Evolutionary conservation across 2,888 invertebrate genomes (phyloP), one percentile per base, ranked within the genome.

Genomic region (Acanthosoma haemorrhoidale): DNA sequence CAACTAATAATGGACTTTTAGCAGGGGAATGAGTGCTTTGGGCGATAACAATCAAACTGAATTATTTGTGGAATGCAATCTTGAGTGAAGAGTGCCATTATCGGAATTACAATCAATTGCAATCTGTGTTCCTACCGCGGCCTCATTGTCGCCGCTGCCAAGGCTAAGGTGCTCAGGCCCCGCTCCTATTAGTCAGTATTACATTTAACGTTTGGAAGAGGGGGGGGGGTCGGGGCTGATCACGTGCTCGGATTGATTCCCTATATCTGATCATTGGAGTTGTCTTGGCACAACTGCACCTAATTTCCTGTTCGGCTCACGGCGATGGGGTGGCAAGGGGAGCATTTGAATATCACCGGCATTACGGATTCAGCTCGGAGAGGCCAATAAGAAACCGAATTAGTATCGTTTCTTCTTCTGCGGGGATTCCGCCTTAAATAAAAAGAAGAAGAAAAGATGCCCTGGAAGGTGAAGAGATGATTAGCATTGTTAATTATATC

Each of bases 401-500:
- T 72, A 72, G 72, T 70, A 64, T 43, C 38, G 58, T 15, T 57
- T 66, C 69, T 70, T 63, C 60, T 66, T 67, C 58, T 21, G 29
- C 21, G 4, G 16, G 59, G 68, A 68, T 68, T 68, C n/a, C n/a
- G n/a, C n/a, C n/a, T n/a, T 68, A 58, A 21, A 36, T 57, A 59
- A 66, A 41, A 41, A 43, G 18, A 63, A 68, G 16, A 61, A 61
- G 39, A 58, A 58, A 58, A 67, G 18, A 31, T 43, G 21, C 2
- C 38, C 25, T 15, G 31, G 32, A 70, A 51, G 64, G 59, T 64
- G 70, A 60, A 29, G 70, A 58, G 69, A 70, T 73, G 71, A 75
- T 75, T 75, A 75, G 73, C 75, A 75, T 75, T 75, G 73, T 75
- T 75, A 73, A 75, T 75, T 75, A 70, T 34, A 63, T 41, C 51